Evolutionary conservation across 2,113 vertebrate species (phyloP).

Genomic region (Syngnathoides biaculeatus): DNA sequence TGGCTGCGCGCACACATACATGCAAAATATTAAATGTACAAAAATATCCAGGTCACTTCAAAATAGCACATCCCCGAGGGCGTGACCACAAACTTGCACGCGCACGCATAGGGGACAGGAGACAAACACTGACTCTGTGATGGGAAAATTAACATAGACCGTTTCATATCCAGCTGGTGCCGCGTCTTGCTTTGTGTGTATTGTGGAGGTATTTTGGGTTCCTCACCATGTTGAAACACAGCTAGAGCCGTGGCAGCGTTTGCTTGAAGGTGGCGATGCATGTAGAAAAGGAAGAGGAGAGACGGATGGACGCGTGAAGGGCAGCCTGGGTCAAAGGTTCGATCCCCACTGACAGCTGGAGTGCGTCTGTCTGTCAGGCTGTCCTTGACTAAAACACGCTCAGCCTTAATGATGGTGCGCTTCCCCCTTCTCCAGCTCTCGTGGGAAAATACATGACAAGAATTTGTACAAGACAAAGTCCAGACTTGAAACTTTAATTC

Average conservation of each 20-base stretch:
- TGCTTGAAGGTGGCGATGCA: neutral
- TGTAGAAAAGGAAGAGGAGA: conserved; percentile 10
- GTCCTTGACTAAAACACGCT: conserved; percentile 54
- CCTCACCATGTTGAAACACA: neutral
- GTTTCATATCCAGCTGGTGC: conserved; percentile 52
- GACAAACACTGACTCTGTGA: conserved; percentile 12
- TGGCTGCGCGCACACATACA: conserved; percentile 8
- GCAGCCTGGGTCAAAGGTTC: conserved; percentile 46
- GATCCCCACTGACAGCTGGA: conserved; percentile 42
- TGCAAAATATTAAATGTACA: conserved; percentile 25
- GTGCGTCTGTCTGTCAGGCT: conserved; percentile 46
- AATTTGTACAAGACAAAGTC: conserved; percentile 10
- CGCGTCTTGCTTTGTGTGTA: conserved; percentile 9
- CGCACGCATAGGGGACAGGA: neutral
- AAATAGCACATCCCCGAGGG: conserved; percentile 58
- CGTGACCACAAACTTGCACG: conserved; percentile 28
- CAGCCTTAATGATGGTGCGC: conserved; percentile 41
- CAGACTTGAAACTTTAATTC: conserved; percentile 4
- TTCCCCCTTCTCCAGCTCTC: neutral
- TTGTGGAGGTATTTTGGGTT: conserved; percentile 10
- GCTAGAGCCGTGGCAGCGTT: neutral
- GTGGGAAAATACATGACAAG: conserved; percentile 23
- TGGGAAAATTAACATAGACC: conserved; percentile 57
- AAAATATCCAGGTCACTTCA: conserved; percentile 39
- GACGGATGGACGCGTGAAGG: conserved; percentile 40